Conservation (phyloP, 2,797 vertebrate species). For the Podarcis siculus region DNA sequence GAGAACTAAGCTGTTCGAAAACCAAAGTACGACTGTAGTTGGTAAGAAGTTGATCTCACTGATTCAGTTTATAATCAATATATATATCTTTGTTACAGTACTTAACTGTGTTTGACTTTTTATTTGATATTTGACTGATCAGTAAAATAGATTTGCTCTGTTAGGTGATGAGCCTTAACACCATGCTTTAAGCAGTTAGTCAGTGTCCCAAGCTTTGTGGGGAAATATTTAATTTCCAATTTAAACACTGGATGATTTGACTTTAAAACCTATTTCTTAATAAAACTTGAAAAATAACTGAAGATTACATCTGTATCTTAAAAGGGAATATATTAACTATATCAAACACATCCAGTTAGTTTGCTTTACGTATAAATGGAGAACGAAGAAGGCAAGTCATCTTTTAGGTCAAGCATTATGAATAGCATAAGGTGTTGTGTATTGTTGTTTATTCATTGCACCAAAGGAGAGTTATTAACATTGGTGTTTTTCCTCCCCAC, state of each 20-base stretch:
- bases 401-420: background rate
- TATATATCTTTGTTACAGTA: background rate
- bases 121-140: background rate
- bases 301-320: background rate
- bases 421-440: background rate
- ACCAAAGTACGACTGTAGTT: too few relatives aligned
- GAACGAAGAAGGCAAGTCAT: background rate
- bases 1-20: too few relatives aligned
- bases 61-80: background rate
- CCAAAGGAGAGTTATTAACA: background rate
- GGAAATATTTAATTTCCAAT: background rate
- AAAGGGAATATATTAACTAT: background rate
- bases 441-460: background rate
- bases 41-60: background rate
- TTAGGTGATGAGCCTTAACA: background rate
- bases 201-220: background rate
- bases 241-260: background rate
- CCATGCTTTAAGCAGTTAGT: background rate
- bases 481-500: constrained; percentile 9
- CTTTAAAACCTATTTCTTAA: background rate
- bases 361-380: background rate
- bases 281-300: background rate
- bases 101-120: background rate
- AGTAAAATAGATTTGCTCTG: background rate
- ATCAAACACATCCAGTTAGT: background rate